Evolutionary conservation across 2,797 vertebrate species (phyloP), one percentile per base, ranked within the genome.

Genomic region (Mus caroli): DNA sequence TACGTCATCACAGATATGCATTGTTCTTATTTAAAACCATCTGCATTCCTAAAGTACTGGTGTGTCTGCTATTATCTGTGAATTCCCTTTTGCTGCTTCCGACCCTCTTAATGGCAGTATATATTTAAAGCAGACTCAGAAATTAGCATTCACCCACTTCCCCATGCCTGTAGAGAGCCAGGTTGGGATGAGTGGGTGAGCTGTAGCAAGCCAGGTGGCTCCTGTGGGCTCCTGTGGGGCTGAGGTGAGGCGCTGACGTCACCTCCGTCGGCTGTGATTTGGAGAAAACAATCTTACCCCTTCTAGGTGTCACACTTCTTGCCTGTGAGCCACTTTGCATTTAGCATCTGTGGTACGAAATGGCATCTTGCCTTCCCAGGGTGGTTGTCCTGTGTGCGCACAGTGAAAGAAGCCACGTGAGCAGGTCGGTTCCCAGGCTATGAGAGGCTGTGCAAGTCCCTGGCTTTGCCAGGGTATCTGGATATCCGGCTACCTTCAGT

Each of bases 21-120:
- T 94, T 93, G 94, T 97, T 97, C 90, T 96, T 96, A 97, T 96
- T 98, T 97, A 97, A 96, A 97, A 93, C 86, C 37, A 77, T 95
- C 90, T 97, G 40, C 0, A 15, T 93, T 94, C 83, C 95, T 79
- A 95, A 92, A 93, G 62, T 82, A 56, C 86, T 86, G 94, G 11
- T 92, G 86, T 50, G 95, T 89, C 85, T 92, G 88, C 95, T 96
- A 96, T 94, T 96, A 94, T 90, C 43, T 56, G 90, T 80, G 92
- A 87, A 80, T 82, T 95, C 77, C 88, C 93, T 83, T 50, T 95
- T 71, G 67, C 43, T 94, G 58, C 92, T 96, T 89, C 93, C 96
- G 92, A 95, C 92, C 92, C 95, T 96, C 96, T 97, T 86, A 93
- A 97, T 97, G 97, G 82, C 82, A 96, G 62, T 75, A 88, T 84